A percentile compares a stretch with the other conserved stretches of the same genome.
phyloP scores from a whole-genome alignment of 2,888 invertebrate genomes.

The Endomychus coccineus region DNA sequence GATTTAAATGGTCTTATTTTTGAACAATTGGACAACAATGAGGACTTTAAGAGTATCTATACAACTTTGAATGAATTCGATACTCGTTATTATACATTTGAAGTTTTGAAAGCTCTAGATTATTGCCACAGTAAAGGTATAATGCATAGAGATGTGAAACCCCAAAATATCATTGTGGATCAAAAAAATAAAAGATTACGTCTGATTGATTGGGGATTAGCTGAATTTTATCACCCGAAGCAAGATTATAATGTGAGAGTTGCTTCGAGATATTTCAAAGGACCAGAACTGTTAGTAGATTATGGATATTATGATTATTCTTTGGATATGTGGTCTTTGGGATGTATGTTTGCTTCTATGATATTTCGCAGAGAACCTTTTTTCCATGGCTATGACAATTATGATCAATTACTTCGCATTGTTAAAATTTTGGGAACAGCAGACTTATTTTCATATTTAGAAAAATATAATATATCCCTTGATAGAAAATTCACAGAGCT shows the following conservation, averaged over 20 bases:
- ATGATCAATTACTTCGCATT: slow-evolving; percentile 39
- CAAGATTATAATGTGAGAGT: slow-evolving; percentile 41
- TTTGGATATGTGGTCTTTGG: slow-evolving; percentile 42
- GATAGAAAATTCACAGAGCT: slow-evolving; percentile 29
- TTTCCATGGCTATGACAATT: slow-evolving; percentile 40
- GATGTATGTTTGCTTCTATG: slow-evolving; percentile 43
- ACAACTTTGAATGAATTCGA: slow-evolving; percentile 38
- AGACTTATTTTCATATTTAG: slow-evolving; percentile 35
- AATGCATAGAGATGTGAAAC: slow-evolving; percentile 43
- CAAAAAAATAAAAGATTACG: slow-evolving; percentile 33
- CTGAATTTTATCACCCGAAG: slow-evolving; percentile 41
- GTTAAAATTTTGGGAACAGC: slow-evolving; percentile 39
- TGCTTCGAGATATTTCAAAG: slow-evolving; percentile 41
- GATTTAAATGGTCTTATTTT: slow-evolving; percentile 38
- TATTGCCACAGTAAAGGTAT: slow-evolving; percentile 42
- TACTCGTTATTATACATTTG: slow-evolving; percentile 42
- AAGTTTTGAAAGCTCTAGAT: slow-evolving; percentile 43
- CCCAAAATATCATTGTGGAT: slow-evolving; percentile 42
- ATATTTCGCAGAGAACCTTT: slow-evolving; percentile 41
- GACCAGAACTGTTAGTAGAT: slow-evolving; percentile 40
- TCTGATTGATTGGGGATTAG: slow-evolving; percentile 42
- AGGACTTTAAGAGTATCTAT: slow-evolving; percentile 41
- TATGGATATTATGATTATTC: slow-evolving; percentile 42
- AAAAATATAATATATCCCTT: slow-evolving; percentile 37
- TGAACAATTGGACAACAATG: slow-evolving; percentile 36